Evolutionary conservation across 2,113 vertebrate species (phyloP).

Genomic region (Tachuris rubrigastra): DNA sequence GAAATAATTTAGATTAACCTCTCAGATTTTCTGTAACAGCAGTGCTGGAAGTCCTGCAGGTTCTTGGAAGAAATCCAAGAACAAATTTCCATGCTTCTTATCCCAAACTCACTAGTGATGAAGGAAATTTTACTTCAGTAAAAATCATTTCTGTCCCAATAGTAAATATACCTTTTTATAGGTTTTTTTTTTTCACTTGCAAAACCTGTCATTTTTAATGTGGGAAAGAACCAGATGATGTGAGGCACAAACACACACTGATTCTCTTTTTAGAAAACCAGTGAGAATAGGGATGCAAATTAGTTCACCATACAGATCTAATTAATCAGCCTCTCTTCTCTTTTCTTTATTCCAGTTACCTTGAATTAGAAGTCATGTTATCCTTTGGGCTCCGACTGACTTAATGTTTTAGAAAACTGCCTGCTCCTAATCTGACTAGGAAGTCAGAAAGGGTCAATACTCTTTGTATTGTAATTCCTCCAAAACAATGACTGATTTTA

Average conservation of each 20-base stretch:
- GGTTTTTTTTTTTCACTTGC: background rate
- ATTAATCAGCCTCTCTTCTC: constrained; percentile 51
- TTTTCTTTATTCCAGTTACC: constrained; percentile 61
- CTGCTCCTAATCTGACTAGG: background rate
- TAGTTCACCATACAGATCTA: constrained; percentile 59
- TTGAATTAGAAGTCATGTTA: constrained; percentile 65
- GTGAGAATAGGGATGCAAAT: constrained; percentile 68
- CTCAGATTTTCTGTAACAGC: background rate
- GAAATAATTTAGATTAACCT: constrained; percentile 14
- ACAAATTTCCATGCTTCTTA: constrained; percentile 19
- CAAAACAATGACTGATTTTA: constrained; percentile 33
- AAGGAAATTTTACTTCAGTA: constrained; percentile 26
- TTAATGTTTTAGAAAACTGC: constrained; percentile 31
- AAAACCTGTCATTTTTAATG: constrained; percentile 27
- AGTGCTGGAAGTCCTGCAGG: background rate
- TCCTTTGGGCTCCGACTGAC: constrained; percentile 52
- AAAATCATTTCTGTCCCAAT: constrained; percentile 10
- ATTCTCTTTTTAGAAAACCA: constrained; percentile 65
- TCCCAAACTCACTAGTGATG: background rate
- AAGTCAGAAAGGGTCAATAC: constrained; percentile 1
- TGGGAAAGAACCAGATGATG: constrained; percentile 23
- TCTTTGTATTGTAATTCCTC: background rate
- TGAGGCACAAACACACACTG: constrained; percentile 17
- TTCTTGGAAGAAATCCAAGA: constrained; percentile 34
- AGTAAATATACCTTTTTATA: constrained; percentile 35